Conservation (phyloP, 2,113 vertebrate species). For the Myanophis thanlyinensis region DNA sequence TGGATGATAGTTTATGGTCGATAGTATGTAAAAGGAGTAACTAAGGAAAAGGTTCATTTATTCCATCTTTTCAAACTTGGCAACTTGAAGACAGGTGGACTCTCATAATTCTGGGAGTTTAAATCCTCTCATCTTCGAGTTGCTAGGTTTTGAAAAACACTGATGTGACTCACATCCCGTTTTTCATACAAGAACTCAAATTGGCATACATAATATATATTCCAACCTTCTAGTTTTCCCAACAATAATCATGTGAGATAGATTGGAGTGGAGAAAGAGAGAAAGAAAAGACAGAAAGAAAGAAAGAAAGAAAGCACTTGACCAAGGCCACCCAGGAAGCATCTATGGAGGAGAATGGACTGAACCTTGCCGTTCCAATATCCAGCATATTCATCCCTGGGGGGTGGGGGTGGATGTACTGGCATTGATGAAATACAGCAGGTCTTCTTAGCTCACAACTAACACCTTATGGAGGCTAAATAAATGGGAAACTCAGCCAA, state of each 20-base stretch:
- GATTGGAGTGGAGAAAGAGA: neutral
- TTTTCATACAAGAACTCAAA: neutral
- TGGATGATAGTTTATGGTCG: neutral
- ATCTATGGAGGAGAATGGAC: neutral
- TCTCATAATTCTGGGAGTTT: neutral
- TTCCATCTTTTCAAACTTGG: neutral
- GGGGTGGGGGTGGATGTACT: neutral
- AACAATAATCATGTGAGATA: neutral
- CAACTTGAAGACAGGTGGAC: neutral
- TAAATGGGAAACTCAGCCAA: neutral
- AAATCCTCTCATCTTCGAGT: neutral
- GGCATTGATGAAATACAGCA: neutral
- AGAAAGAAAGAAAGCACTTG: neutral
- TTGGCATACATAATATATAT: neutral
- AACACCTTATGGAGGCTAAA: neutral
- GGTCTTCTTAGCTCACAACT: neutral
- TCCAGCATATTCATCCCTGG: neutral
- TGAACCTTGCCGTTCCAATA: neutral
- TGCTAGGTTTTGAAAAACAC: neutral
- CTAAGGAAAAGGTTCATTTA: neutral
- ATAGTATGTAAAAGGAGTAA: neutral
- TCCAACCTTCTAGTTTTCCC: neutral
- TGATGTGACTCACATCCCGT: neutral
- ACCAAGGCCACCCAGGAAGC: neutral
- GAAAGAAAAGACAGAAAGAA: neutral